A percentile compares a stretch with the other conserved stretches of the same genome.
These are phyloP conservation scores for Dorcus parallelipipedus DNA, from an alignment of 2,888 invertebrate genomes.

Conservation along the genomic window DNA sequence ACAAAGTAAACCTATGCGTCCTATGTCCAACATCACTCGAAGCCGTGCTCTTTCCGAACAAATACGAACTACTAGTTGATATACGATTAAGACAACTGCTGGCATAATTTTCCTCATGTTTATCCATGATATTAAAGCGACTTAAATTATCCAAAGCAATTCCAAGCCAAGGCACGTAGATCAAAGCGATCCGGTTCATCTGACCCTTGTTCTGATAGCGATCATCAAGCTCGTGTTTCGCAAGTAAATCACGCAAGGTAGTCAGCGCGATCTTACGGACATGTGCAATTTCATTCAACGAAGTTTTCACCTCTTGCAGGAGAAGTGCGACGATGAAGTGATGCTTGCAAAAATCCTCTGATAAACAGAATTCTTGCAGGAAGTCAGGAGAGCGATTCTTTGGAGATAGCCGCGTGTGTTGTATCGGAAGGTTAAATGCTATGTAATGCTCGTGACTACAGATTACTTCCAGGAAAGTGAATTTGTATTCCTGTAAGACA, in stretches of 20 bases:
- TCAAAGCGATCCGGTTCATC: slow-evolving; percentile 77
- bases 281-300: slow-evolving; percentile 80
- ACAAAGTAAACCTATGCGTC: slow-evolving; percentile 63
- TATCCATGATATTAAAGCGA: slow-evolving; percentile 58
- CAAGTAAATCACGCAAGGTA: slow-evolving; percentile 80
- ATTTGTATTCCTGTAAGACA: slow-evolving; percentile 85
- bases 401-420: slow-evolving; percentile 60
- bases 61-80: slow-evolving; percentile 58
- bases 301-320: slow-evolving; percentile 82
- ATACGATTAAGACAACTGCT: slow-evolving; percentile 50
- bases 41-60: slow-evolving; percentile 53
- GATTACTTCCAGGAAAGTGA: slow-evolving; percentile 85
- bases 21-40: slow-evolving; percentile 52
- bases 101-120: slow-evolving; percentile 43
- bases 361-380: slow-evolving; percentile 60
- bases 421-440: slow-evolving; percentile 86
- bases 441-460: slow-evolving; percentile 94
- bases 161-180: slow-evolving; percentile 90
- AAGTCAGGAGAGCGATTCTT: slow-evolving; percentile 53
- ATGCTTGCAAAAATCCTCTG: slow-evolving; percentile 83
- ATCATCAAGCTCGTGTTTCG: slow-evolving; percentile 93
- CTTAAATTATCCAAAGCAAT: slow-evolving; percentile 85
- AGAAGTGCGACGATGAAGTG: slow-evolving; percentile 89
- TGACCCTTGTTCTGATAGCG: slow-evolving; percentile 72
- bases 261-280: slow-evolving; percentile 77